These are phyloP conservation scores for Trichomalopsis sarcophagae DNA, from an alignment of 1,140 invertebrate genomes.

Conservation along the genomic window DNA sequence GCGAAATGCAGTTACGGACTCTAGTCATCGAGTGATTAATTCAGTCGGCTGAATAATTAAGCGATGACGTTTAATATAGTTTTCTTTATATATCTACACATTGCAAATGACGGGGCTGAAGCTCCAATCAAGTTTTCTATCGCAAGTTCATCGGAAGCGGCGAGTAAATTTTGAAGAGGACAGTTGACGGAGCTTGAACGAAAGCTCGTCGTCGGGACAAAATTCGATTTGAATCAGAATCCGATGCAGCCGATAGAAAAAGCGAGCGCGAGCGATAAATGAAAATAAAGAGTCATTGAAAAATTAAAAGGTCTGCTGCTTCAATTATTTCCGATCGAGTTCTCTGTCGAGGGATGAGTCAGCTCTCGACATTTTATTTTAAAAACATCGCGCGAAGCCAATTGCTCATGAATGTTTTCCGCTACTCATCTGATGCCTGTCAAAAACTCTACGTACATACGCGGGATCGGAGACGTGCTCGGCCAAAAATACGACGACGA, in stretches of 20 bases:
- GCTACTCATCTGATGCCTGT: background rate
- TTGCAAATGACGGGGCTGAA: background rate
- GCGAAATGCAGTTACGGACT: slow-evolving; percentile 1
- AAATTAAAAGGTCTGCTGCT: background rate
- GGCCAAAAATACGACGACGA: background rate
- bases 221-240: slow-evolving; percentile 24
- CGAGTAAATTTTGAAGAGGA: background rate
- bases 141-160: background rate
- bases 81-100: background rate
- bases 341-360: background rate
- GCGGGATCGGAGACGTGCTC: too few species aligned
- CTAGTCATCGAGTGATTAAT: slow-evolving; percentile 30
- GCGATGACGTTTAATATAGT: slow-evolving; percentile 11
- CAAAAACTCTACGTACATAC: background rate
- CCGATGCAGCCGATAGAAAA: background rate
- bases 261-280: background rate
- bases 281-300: background rate
- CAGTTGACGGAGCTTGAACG: slow-evolving; percentile 18
- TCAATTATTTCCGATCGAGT: background rate
- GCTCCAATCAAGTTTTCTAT: slow-evolving; percentile 5
- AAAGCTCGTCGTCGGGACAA: slow-evolving; percentile 5
- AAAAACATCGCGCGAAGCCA: background rate
- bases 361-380: background rate
- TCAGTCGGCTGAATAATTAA: slow-evolving; percentile 31
- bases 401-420: slow-evolving; percentile 10